Evolutionary conservation across 2,888 invertebrate species (phyloP), one percentile per base, ranked within the genome.

Genomic region (Drosophila atroscutellata): DNA sequence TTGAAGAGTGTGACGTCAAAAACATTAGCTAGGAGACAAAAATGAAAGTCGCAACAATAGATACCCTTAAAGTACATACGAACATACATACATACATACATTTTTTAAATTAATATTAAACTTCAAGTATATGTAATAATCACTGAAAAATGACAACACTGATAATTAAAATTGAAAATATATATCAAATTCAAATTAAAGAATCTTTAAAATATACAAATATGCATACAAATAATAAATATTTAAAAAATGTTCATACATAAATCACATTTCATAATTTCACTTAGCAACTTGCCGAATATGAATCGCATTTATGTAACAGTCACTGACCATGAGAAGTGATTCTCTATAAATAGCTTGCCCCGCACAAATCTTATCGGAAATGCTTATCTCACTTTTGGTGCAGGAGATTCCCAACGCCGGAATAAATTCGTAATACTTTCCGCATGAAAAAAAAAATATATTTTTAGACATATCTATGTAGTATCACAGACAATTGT

Each of bases 341-440:
- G 24, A 20, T 30, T 37, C 7, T 39, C 20, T 47, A 63, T 55
- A 47, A 34, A 71, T 42, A 37, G 13, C 24, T 18, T 20, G 32
- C 0, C 15, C 15, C 20, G 2, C 28, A 2, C 15, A 50, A 76
- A 76, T 75, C 75, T 76, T 42, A 75, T 75, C 75, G 58, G 7
- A 15, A 8, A 5, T 11, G 42, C 39, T 64, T 63, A 64, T 63
- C 63, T n/a, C n/a, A 32, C 8, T 30, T 15, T 34, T n/a, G 18
- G 18, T 18, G 20, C 62, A 28, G 18, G 30, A 28, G 47, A 24
- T 50, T 50, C 30, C 20, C 13, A 20, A 9, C 37, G 13, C 18
- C 6, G 52, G 11, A 30, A 64, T 24, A 30, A 34, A 36, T 64
- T 7, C 34, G 15, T 13, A 52, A 36, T 9, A 32, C 6, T 15